Base-by-base conservation (phyloP, 2,888 invertebrate species). In the Sinelater perroti region DNA sequence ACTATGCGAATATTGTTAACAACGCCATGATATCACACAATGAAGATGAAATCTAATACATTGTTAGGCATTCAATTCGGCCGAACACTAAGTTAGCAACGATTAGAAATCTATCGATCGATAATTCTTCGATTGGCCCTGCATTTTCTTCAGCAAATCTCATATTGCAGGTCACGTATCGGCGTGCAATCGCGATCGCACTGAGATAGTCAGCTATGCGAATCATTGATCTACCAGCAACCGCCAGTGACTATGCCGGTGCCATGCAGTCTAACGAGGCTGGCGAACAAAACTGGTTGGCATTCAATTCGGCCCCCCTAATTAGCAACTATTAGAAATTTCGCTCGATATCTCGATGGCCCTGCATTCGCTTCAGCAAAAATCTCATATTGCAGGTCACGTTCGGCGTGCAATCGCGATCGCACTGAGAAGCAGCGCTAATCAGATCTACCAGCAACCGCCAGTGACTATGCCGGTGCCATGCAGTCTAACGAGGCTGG, bases 211-310 rank as follows among this genome's bases (percentile, higher is more conserved):
- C n/a, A 24, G n/a, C 40, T 24, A 24, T 24, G 24, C 16, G 21
- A 40, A 40, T 40, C 40, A 40, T n/a, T n/a, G 40, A 40, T 40
- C 24, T 40, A 40, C 21, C 40, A 24, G n/a, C n/a, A 40, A 40
- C 24, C 24, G 24, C 24, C 21, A 18, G 21, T 40, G 40, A 40
- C 24, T 24, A 40, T 40, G 40, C 40, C 10, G 24, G 40, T 40
- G 40, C 40, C 24, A 24, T 3, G 40, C 40, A 40, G 40, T 21
- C 13, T 21, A 40, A 40, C 24, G 24, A 35, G 16, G 18, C 35
- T 8, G 11, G 14, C 16, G 40, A 16, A 8, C 24, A 13, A 40
- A 40, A n/a, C n/a, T n/a, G n/a, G n/a, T n/a, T n/a, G n/a, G n/a
- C n/a, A n/a, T n/a, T n/a, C n/a, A n/a, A n/a, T n/a, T n/a, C n/a